Conservation (phyloP, 2,888 invertebrate genomes). For the Caenorhabditis doughertyi region DNA sequence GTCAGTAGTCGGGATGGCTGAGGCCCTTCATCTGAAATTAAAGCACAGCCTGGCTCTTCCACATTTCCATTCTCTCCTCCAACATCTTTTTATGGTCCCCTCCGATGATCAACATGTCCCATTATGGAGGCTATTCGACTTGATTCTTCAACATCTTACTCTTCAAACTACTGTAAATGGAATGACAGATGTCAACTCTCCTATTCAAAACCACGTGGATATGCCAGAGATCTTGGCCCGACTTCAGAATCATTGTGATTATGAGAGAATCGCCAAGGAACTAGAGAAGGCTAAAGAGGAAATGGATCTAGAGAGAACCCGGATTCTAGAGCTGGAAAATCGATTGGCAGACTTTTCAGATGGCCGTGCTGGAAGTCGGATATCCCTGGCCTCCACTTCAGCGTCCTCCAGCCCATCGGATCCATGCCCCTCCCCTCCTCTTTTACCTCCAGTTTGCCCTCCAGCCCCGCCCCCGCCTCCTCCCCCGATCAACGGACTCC, state of each 20-base stretch:
- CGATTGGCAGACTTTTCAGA: constrained; percentile 77
- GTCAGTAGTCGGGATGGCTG: constrained; percentile 94
- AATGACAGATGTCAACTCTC: constrained; percentile 71
- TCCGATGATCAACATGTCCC: constrained; percentile 93
- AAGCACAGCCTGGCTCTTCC: constrained; percentile 93
- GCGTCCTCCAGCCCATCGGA: constrained; percentile 75
- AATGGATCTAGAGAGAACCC: constrained; percentile 73
- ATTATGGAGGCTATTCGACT: constrained; percentile 95
- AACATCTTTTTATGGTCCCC: constrained; percentile 90
- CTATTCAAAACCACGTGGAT: constrained; percentile 73
- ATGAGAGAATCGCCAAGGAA: constrained; percentile 76
- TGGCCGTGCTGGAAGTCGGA: constrained; percentile 67
- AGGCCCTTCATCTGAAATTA: constrained; percentile 86
- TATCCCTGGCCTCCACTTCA: constrained; percentile 67
- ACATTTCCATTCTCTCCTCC: constrained; percentile 92
- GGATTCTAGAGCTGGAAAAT: constrained; percentile 78
- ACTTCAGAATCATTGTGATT: constrained; percentile 79
- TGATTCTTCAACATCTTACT: constrained; percentile 90
- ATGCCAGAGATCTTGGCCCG: constrained; percentile 77
- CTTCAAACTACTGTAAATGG: constrained; percentile 77
- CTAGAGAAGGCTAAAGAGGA: constrained; percentile 73
- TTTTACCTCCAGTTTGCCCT: constrained; percentile 65
- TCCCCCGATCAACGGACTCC: constrained; percentile 72
- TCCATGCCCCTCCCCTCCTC: constrained; percentile 69
- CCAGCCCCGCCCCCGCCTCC: constrained; percentile 77